These are phyloP conservation scores for Parazoanthus swiftii DNA, from an alignment of 92 coral and sea anemone genomes.

Conservation along the genomic window DNA sequence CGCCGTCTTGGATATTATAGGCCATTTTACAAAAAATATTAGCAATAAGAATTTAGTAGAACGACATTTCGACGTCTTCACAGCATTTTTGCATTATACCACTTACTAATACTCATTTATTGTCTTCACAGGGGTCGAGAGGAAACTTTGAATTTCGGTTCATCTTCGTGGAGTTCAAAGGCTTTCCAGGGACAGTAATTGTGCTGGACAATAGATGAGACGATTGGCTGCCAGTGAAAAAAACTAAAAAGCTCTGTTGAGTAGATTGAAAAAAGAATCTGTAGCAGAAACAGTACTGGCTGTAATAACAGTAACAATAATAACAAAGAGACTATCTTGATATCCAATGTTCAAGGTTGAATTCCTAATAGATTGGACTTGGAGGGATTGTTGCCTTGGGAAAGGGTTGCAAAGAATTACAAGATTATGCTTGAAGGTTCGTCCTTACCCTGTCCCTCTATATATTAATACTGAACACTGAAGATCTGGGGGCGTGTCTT, in stretches of 20 bases:
- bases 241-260: background rate
- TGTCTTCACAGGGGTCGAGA: constrained; percentile 70
- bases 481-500: background rate
- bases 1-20: too few species aligned
- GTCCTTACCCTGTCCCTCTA: too few species aligned
- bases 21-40: too few species aligned
- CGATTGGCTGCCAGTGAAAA: background rate
- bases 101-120: background rate
- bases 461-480: too few species aligned
- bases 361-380: background rate
- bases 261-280: background rate
- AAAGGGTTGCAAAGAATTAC: too few species aligned
- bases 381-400: too few species aligned
- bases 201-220: constrained; percentile 88
- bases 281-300: background rate
- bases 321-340: background rate
- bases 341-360: too few species aligned
- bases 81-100: too few species aligned
- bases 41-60: too few species aligned
- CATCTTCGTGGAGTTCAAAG: constrained; percentile 84
- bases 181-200: constrained; percentile 83
- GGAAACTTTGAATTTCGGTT: constrained; percentile 82
- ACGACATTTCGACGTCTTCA: too few species aligned
- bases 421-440: too few species aligned
- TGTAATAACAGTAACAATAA: background rate